phyloP scores from a whole-genome alignment of 2,888 invertebrate genomes.

The Megalurothrips usitatus region DNA sequence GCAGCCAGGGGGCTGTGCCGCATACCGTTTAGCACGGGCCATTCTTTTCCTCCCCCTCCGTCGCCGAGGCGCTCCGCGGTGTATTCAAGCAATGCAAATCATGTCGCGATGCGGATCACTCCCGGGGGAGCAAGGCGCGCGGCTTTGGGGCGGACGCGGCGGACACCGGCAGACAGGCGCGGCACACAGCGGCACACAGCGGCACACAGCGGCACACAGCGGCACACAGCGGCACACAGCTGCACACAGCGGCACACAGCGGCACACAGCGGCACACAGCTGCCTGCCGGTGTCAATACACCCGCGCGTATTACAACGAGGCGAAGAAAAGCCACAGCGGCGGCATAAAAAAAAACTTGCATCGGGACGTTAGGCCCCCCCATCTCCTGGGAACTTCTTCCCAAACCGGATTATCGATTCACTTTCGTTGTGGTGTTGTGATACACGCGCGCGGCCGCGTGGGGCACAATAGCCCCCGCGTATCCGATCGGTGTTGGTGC shows the following conservation, averaged over 20 bases:
- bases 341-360: too few relatives aligned
- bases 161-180: too few relatives aligned
- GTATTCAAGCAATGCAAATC: not conserved
- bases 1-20: not conserved
- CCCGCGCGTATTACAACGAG: too few relatives aligned
- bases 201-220: too few relatives aligned
- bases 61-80: not conserved
- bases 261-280: too few relatives aligned
- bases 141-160: too few relatives aligned
- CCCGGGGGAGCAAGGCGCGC: too few relatives aligned
- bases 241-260: too few relatives aligned
- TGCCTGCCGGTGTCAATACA: not conserved
- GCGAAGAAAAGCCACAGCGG: too few relatives aligned
- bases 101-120: not conserved
- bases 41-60: not conserved
- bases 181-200: too few relatives aligned
- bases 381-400: not conserved
- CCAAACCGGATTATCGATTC: conserved; percentile 18
- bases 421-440: not conserved
- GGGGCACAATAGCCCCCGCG: not conserved
- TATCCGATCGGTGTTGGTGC: not conserved
- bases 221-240: too few relatives aligned
- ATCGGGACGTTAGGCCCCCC: too few relatives aligned
- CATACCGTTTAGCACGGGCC: conserved; percentile 8
- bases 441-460: not conserved